Evolutionary conservation across 2,888 invertebrate species (phyloP).

Genomic region (Drosophila silvestris): DNA sequence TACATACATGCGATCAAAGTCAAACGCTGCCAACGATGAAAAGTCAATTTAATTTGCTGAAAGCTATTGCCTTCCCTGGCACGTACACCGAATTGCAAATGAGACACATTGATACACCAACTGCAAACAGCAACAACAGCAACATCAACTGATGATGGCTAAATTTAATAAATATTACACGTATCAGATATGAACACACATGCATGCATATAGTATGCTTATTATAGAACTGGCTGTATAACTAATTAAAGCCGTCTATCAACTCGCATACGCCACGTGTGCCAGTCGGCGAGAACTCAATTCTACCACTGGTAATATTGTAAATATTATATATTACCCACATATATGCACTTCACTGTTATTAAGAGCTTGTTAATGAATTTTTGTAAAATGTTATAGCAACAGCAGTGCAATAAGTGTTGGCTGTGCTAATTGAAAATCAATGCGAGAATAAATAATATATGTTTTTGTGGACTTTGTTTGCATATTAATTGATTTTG

Average conservation of each 20-base stretch:
- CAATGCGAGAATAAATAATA: slow-evolving; percentile 43
- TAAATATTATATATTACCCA: slow-evolving; percentile 13
- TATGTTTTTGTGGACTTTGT: slow-evolving; percentile 13
- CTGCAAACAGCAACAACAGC: slow-evolving; percentile 24
- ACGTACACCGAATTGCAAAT: slow-evolving; percentile 73
- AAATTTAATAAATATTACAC: slow-evolving; percentile 68
- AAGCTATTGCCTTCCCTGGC: slow-evolving; percentile 64
- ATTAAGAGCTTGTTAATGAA: slow-evolving; percentile 38
- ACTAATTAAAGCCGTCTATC: slow-evolving; percentile 50
- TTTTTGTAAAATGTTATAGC: slow-evolving; percentile 43
- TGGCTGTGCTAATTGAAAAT: slow-evolving; percentile 63
- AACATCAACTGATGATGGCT: slow-evolving; percentile 57
- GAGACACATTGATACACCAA: slow-evolving; percentile 58
- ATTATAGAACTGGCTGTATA: slow-evolving; percentile 10
- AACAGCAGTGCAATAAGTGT: slow-evolving; percentile 50
- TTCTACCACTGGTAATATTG: slow-evolving; percentile 24
- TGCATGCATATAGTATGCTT: slow-evolving; percentile 1
- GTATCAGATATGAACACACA: slow-evolving; percentile 31
- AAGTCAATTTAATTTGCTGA: slow-evolving; percentile 76
- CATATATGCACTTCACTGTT: background rate
- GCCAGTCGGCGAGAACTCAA: slow-evolving; percentile 18
- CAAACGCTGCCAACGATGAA: slow-evolving; percentile 31
- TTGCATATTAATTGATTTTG: slow-evolving; percentile 18
- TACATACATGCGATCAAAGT: background rate
- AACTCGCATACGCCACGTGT: slow-evolving; percentile 48